Conservation (phyloP, 2,113 vertebrate species). For the Diadophis punctatus region DNA sequence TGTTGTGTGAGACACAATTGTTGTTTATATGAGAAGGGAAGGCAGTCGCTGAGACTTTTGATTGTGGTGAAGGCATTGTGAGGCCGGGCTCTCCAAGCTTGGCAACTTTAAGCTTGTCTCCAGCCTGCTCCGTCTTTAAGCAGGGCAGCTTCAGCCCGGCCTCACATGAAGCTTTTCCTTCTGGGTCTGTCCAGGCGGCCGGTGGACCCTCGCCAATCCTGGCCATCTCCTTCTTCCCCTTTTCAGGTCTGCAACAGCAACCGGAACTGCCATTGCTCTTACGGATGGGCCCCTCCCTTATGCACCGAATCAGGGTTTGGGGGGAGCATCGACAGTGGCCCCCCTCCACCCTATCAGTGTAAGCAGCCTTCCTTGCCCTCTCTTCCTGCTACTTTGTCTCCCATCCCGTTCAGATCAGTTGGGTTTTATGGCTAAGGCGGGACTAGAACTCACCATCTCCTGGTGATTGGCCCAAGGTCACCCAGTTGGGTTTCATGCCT, state of each 20-base stretch:
- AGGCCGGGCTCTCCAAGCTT: no score
- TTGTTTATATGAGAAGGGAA: no score
- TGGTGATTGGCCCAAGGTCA: no score
- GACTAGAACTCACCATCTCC: no score
- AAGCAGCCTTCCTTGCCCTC: background rate
- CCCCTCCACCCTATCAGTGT: background rate
- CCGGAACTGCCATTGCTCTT: constrained; percentile 3
- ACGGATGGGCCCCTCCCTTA: constrained; percentile 16
- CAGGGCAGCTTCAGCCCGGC: no score
- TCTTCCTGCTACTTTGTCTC: background rate
- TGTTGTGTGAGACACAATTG: no score
- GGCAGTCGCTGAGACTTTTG: no score
- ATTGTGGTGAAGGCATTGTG: no score
- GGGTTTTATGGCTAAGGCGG: no score
- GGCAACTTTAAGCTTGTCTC: no score
- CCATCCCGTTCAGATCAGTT: background rate
- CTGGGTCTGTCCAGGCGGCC: background rate
- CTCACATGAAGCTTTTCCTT: background rate
- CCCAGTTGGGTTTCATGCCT: background rate
- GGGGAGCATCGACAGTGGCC: constrained; percentile 11
- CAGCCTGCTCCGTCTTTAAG: no score
- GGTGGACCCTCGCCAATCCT: background rate
- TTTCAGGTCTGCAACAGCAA: constrained; percentile 18
- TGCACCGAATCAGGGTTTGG: background rate
- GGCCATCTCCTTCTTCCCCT: background rate